A percentile compares a stretch with the other conserved stretches of the same genome.
These are phyloP conservation scores for Melanostoma scalare DNA, from an alignment of 2,888 invertebrate species.

Conservation along the genomic window DNA sequence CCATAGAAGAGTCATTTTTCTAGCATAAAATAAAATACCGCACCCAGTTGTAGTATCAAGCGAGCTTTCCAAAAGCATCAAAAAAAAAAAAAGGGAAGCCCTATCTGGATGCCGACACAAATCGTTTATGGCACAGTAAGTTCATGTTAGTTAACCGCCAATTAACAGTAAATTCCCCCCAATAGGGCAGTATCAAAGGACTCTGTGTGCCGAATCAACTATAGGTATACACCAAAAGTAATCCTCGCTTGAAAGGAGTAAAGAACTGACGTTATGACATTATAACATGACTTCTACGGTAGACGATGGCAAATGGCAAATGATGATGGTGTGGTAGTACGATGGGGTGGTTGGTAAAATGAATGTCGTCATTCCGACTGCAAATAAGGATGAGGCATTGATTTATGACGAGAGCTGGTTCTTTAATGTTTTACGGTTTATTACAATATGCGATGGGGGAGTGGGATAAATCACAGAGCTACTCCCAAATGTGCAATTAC, in stretches of 20 bases:
- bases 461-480: conserved; percentile 59
- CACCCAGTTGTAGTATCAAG: background rate
- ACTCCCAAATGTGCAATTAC: conserved; percentile 68
- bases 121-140: conserved; percentile 67
- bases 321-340: background rate
- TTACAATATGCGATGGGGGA: conserved; percentile 1
- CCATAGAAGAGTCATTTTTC: conserved; percentile 52
- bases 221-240: conserved; percentile 25
- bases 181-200: conserved; percentile 54
- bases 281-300: conserved; percentile 61
- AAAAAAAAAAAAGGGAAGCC: conserved; percentile 2
- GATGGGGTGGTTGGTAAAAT: conserved; percentile 3
- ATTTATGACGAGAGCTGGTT: conserved; percentile 64
- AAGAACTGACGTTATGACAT: conserved; percentile 64
- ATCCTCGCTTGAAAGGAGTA: conserved; percentile 51
- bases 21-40: conserved; percentile 31
- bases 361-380: conserved; percentile 45
- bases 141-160: conserved; percentile 72
- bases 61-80: background rate
- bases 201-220: conserved; percentile 49
- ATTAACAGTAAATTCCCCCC: conserved; percentile 71
- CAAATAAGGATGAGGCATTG: conserved; percentile 41
- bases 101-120: conserved; percentile 31
- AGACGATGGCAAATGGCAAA: background rate
- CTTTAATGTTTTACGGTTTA: conserved; percentile 28